A percentile compares a stretch with the other conserved stretches of the same genome.
Evolutionary conservation across 2,797 vertebrate species (phyloP).

Genomic region (Eospalax fontanierii): DNA sequence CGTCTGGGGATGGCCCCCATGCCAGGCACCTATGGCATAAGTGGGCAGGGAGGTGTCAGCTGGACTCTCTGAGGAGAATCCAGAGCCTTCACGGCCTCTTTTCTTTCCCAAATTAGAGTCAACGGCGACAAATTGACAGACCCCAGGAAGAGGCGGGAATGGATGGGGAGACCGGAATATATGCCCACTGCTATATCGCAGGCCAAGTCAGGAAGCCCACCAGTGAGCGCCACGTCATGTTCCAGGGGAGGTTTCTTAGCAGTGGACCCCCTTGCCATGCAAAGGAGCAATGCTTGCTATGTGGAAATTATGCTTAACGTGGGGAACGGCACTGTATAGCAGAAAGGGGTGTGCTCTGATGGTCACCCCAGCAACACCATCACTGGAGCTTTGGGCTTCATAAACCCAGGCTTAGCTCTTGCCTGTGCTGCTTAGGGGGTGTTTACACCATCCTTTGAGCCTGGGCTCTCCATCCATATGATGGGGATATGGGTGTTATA

Average conservation of each 20-base stretch:
- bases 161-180: neutral
- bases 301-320: too few relatives aligned
- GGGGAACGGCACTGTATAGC: too few relatives aligned
- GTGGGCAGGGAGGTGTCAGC: constrained; percentile 40
- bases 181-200: too few relatives aligned
- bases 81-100: neutral
- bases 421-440: neutral
- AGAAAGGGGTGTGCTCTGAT: too few relatives aligned
- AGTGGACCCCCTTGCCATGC: too few relatives aligned
- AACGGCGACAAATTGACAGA: neutral
- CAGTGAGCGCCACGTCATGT: too few relatives aligned
- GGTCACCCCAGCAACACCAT: too few relatives aligned
- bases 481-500: rapidly evolving
- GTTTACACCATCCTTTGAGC: rapidly evolving
- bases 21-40: constrained; percentile 1
- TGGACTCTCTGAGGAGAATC: too few relatives aligned
- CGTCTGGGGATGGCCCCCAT: neutral
- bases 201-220: rapidly evolving
- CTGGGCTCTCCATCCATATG: neutral
- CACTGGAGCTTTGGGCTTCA: too few relatives aligned
- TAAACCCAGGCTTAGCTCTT: neutral
- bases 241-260: too few relatives aligned
- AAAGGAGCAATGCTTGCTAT: too few relatives aligned
- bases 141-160: neutral
- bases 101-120: neutral